Percentiles rank a stretch among this genome's conserved stretches.
These are phyloP conservation scores for Caenorhabditis uteleia DNA, from an alignment of 2,888 invertebrate genomes.

Conservation along the genomic window DNA sequence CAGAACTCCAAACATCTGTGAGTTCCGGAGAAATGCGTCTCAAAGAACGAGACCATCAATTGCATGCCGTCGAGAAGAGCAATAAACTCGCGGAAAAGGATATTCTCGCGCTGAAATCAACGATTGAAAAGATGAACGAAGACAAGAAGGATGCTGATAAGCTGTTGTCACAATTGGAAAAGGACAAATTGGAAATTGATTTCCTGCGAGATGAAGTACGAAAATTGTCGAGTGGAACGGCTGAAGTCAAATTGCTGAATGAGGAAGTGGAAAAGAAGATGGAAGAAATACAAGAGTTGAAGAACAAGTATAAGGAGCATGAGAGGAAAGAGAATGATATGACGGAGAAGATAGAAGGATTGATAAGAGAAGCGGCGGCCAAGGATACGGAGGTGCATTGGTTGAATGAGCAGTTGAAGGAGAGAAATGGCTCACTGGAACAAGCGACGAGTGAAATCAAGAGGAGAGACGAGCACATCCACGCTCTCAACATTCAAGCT, in stretches of 20 bases:
- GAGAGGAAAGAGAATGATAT: background rate
- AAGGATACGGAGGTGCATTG: background rate
- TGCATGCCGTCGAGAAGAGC: background rate
- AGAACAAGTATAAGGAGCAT: background rate
- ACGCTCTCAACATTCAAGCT: background rate
- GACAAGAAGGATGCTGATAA: constrained; percentile 10
- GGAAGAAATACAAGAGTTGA: background rate
- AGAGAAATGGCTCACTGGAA: background rate
- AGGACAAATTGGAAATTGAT: constrained; percentile 22
- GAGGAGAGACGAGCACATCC: background rate
- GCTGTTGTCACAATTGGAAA: constrained; percentile 11
- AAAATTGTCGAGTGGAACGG: background rate
- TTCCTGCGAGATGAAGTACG: constrained; percentile 15
- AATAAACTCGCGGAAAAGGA: constrained; percentile 1
- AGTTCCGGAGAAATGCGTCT: no score
- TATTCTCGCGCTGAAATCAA: background rate
- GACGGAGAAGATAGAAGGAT: background rate
- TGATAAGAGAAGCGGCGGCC: background rate
- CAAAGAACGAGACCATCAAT: no score
- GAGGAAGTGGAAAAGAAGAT: background rate
- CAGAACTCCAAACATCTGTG: background rate
- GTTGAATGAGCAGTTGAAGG: constrained; percentile 4
- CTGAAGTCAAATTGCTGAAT: background rate
- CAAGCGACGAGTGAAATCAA: constrained; percentile 3
- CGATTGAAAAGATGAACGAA: constrained; percentile 2